Conservation (phyloP, 2,113 vertebrate species). For the Protobothrops mucrosquamatus region DNA sequence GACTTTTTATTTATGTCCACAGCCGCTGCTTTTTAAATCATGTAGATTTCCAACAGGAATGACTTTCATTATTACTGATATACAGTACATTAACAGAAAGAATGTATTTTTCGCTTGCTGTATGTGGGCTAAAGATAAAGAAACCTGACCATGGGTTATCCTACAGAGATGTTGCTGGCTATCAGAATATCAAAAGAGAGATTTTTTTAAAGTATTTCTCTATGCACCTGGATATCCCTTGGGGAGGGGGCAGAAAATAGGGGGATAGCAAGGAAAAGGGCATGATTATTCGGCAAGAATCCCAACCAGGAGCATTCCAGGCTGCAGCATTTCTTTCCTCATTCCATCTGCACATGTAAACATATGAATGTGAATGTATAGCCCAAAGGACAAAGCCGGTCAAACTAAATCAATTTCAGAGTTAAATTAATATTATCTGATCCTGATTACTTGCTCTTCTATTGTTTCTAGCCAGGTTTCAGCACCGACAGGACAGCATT, state of each 20-base stretch:
- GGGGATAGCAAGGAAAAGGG: background rate
- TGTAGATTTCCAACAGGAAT: background rate
- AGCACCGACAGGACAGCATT: background rate
- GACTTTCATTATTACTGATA: background rate
- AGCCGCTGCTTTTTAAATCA: background rate
- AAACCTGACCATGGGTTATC: background rate
- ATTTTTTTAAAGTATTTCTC: background rate
- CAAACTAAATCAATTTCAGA: background rate
- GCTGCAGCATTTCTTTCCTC: background rate
- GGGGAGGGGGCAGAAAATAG: background rate
- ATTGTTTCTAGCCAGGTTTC: background rate
- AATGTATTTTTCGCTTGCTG: background rate
- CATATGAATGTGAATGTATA: background rate
- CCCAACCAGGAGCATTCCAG: background rate
- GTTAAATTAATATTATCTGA: background rate
- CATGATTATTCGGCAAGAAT: background rate
- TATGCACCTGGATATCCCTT: background rate
- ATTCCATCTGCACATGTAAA: background rate
- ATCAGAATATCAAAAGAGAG: background rate
- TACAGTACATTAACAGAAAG: background rate
- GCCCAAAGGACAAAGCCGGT: background rate
- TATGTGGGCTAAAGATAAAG: background rate
- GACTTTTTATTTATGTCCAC: background rate
- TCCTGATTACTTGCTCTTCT: background rate
- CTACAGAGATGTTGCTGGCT: background rate